phyloP scores from a whole-genome alignment of 2,113 vertebrate species.

The Garra rufa region DNA sequence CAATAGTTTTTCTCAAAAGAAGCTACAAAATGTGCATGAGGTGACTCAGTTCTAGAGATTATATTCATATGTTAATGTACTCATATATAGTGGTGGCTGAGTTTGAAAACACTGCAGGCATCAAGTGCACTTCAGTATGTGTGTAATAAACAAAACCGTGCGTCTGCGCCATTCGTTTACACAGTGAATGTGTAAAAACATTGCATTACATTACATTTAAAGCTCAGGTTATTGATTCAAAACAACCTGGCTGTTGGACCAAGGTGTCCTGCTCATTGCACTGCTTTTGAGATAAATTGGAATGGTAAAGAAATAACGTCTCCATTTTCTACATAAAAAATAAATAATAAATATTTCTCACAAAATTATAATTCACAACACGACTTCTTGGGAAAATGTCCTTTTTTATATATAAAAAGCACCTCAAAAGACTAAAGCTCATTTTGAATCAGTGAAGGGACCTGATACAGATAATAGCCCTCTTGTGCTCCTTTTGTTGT shows the following conservation, averaged over 20 bases:
- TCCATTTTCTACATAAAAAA: neutral
- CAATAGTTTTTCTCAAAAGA: no score
- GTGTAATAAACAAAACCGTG: no score
- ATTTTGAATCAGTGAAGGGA: conserved; percentile 25
- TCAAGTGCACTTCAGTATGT: no score
- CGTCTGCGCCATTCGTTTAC: no score
- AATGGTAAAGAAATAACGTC: neutral
- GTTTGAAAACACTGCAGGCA: no score
- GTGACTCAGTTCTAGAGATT: no score
- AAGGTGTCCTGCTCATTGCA: neutral
- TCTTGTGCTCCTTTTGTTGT: conserved; percentile 49
- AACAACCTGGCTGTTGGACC: neutral
- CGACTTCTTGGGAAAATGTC: neutral
- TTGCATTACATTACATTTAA: neutral
- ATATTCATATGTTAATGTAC: no score
- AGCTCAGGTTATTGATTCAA: neutral
- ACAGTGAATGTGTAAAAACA: no score
- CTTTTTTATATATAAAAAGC: conserved; percentile 3
- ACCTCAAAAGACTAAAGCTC: neutral
- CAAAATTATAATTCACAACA: neutral
- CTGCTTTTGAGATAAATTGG: neutral
- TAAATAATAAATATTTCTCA: neutral
- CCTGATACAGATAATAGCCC: conserved; percentile 36
- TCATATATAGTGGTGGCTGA: no score
- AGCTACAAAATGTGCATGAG: no score